Conservation (phyloP, 2,113 vertebrate species). For the Gymnarchus niloticus region DNA sequence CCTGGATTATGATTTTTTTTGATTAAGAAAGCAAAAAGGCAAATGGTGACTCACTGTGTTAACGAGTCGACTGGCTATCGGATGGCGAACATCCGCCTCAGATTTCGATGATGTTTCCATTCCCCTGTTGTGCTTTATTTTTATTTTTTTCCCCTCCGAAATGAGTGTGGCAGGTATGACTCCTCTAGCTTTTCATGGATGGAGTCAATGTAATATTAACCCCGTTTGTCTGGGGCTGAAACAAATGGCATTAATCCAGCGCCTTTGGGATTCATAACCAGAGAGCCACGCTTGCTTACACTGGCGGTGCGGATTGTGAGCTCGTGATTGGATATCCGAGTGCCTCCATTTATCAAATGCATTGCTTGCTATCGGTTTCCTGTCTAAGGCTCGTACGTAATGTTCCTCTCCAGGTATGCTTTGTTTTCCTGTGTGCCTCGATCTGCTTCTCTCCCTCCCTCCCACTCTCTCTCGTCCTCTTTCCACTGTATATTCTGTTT, state of each 20-base stretch:
- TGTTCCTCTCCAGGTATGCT: constrained; percentile 4
- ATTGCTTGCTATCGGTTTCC: constrained; percentile 31
- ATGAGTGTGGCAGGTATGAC: not conserved
- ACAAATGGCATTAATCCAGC: not conserved
- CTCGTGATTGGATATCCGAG: constrained; percentile 36
- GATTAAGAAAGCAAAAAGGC: not conserved
- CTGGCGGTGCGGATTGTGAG: constrained; percentile 18
- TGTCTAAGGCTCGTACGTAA: constrained; percentile 43
- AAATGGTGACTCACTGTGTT: too few relatives aligned
- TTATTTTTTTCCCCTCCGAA: not conserved
- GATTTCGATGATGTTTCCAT: not conserved
- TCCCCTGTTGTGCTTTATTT: not conserved
- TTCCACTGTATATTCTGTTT: constrained; percentile 19
- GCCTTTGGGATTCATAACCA: not conserved
- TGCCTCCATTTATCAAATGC: constrained; percentile 43
- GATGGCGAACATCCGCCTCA: not conserved
- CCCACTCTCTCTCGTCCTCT: not conserved
- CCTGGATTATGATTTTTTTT: not conserved
- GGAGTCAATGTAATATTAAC: constrained; percentile 24
- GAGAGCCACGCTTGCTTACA: constrained; percentile 8
- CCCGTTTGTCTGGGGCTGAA: not conserved
- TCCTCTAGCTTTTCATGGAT: constrained; percentile 13
- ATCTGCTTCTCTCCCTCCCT: constrained; percentile 6
- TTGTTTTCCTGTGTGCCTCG: too few relatives aligned
- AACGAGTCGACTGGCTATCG: not conserved